Conservation (phyloP, 2,888 invertebrate genomes). For the Apodemia zela region DNA sequence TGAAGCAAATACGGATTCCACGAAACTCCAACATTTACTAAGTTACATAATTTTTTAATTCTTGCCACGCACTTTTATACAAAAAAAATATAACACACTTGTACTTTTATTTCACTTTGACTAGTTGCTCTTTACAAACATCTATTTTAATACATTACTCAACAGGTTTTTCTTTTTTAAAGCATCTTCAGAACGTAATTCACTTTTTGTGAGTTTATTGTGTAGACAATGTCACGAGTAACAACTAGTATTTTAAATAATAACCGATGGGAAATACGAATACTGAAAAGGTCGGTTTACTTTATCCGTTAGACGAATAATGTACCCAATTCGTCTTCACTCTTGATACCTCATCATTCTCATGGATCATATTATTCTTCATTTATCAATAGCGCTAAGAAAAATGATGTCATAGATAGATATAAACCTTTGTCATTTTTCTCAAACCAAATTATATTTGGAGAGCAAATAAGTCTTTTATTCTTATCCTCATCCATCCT, state of each 20-base stretch:
- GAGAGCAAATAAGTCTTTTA: neutral
- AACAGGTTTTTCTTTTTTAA: too few relatives aligned
- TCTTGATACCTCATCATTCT: conserved; percentile 50
- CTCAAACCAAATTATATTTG: conserved; percentile 12
- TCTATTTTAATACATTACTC: too few relatives aligned
- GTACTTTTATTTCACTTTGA: too few relatives aligned
- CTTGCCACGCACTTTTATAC: too few relatives aligned
- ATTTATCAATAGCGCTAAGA: conserved; percentile 53
- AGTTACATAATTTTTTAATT: too few relatives aligned
- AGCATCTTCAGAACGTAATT: too few relatives aligned
- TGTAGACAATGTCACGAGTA: neutral
- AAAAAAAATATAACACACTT: too few relatives aligned
- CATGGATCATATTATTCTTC: conserved; percentile 52
- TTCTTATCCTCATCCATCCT: neutral
- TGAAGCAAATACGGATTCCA: too few relatives aligned
- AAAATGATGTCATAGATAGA: conserved; percentile 24
- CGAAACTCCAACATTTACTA: too few relatives aligned
- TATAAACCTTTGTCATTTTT: conserved; percentile 15
- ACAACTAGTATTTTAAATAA: neutral
- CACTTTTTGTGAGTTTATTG: neutral
- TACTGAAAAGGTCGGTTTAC: conserved; percentile 34
- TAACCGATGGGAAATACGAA: conserved; percentile 1
- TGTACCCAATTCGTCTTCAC: conserved; percentile 61
- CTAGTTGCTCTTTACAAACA: too few relatives aligned
- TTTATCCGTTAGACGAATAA: conserved; percentile 61